Percentiles rank a stretch among this genome's conserved stretches.
phyloP scores from a whole-genome alignment of 2,888 invertebrate genomes.

The Plusia festucae region DNA sequence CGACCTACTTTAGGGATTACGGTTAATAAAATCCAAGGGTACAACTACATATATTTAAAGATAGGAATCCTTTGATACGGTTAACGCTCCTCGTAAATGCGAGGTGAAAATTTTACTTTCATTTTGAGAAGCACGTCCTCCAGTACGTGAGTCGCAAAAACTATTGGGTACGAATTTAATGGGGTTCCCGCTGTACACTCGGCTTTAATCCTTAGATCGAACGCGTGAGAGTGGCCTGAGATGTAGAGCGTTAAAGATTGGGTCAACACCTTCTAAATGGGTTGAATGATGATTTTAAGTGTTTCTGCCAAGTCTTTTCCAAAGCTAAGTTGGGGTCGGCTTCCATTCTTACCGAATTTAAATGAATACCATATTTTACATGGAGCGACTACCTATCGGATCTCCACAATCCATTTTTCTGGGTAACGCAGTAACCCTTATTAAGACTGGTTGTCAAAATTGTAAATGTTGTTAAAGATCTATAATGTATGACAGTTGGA shows the following conservation, averaged over 20 bases:
- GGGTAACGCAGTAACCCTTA: no score
- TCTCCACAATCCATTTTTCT: no score
- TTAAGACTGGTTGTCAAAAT: no score
- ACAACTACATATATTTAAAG: neutral
- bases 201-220: slow-evolving; percentile 43
- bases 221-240: slow-evolving; percentile 20
- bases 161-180: slow-evolving; percentile 49
- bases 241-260: slow-evolving; percentile 6
- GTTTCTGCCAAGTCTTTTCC: neutral
- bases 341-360: no score
- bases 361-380: no score
- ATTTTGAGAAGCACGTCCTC: slow-evolving; percentile 37
- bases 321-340: no score
- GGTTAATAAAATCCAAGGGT: neutral
- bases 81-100: slow-evolving; percentile 23
- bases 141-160: slow-evolving; percentile 49
- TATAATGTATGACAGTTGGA: no score
- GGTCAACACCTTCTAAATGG: slow-evolving; percentile 1
- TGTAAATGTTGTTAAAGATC: no score
- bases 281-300: neutral
- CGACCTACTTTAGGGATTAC: neutral
- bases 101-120: slow-evolving; percentile 43
- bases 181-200: slow-evolving; percentile 36
- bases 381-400: no score
- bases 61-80: slow-evolving; percentile 3